A percentile compares a stretch with the other conserved stretches of the same genome.
phyloP scores from a whole-genome alignment of 2,113 vertebrate genomes.

The Isichthys henryi region DNA sequence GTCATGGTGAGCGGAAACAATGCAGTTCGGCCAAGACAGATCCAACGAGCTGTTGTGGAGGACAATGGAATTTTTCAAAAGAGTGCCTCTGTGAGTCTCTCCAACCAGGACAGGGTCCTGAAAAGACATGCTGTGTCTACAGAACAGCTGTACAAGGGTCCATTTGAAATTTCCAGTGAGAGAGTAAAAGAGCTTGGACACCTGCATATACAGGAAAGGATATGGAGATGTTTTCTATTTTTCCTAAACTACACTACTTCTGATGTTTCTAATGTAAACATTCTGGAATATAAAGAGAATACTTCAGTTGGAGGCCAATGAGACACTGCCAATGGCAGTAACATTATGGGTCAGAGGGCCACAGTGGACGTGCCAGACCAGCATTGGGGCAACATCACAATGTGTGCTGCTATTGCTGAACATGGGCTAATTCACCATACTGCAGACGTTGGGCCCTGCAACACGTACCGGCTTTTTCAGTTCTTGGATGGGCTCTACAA shows the following conservation, averaged over 20 bases:
- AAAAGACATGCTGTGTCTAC: background rate
- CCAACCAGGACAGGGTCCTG: background rate
- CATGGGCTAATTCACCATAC: background rate
- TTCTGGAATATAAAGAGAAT: background rate
- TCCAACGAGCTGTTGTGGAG: background rate
- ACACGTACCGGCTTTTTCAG: background rate
- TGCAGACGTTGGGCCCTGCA: background rate
- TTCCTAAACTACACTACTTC: too few species aligned
- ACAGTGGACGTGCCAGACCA: background rate
- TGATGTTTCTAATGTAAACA: background rate
- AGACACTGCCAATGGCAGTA: background rate
- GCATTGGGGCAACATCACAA: too few species aligned
- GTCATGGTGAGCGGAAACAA: background rate
- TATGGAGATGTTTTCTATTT: background rate
- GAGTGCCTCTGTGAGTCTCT: background rate
- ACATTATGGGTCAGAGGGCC: background rate
- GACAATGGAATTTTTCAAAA: background rate
- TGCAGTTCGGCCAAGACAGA: background rate
- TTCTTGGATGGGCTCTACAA: slow-evolving; percentile 1
- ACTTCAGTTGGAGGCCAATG: slow-evolving; percentile 2
- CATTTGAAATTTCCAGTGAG: slow-evolving; percentile 2
- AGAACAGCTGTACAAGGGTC: background rate
- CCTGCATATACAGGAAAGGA: slow-evolving; percentile 9
- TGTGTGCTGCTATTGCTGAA: background rate
- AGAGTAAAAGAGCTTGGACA: slow-evolving; percentile 5